Evolutionary conservation across 2,888 invertebrate species (phyloP), one percentile per base, ranked within the genome.

Genomic region (Coelinius sp.): DNA sequence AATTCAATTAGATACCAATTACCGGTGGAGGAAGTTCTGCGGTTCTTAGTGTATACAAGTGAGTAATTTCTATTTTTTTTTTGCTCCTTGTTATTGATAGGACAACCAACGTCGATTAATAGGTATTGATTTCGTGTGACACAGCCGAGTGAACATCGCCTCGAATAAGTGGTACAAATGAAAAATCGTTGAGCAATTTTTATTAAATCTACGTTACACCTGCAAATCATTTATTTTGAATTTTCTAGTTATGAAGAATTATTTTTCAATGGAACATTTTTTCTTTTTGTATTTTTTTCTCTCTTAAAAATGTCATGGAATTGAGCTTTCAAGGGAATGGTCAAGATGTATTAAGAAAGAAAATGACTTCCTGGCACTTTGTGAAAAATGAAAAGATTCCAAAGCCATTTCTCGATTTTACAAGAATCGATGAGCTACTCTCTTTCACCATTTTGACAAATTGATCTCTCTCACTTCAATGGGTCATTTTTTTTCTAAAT

Each of bases 21-120:
- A 25, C 24, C 53, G 53, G 17, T 49, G 20, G 10, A 53, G 25
- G 53, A 24, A 25, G 53, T 22, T 25, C 7, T 5, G 17, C 46
- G 17, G 20, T 14, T 49, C 20, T 4, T 12, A 12, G 25, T 53
- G 53, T 53, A 14, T 53, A 24, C n/a, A 4, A 14, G 31, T 31
- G 31, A 56, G 56, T 31, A 56, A 56, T 56, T 31, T 56, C 17
- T 4, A 3, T 7, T 56, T 27, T 27, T 56, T 56, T 27, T 31
- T 27, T 56, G n/a, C 46, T 7, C 46, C 31, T 56, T 8, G 56
- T 27, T 31, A 31, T 56, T 56, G 56, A 56, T 56, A 56, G 25
- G 56, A 56, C 31, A 56, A 56, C 14, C 14, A 27, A 31, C 53
- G 53, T 53, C 56, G 31, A 56, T 56, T 27, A 56, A 56, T 56